Percentiles rank a stretch among this genome's conserved stretches.
These are phyloP conservation scores for Euleptes europaea DNA, from an alignment of 2,113 vertebrate species.

Conservation along the genomic window DNA sequence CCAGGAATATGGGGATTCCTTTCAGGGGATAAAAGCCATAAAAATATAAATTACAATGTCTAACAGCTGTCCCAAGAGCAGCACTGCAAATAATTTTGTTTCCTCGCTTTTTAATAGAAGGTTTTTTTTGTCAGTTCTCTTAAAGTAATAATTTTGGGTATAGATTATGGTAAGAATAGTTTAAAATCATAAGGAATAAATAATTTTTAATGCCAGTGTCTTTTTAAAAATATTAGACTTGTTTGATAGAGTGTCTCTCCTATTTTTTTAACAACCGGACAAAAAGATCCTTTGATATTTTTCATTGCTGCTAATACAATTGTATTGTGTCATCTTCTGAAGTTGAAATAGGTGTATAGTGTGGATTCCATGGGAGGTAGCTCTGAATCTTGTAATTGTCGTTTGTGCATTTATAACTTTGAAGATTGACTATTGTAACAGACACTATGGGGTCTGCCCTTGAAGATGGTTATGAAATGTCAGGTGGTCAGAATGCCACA, in stretches of 20 bases:
- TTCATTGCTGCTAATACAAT: slow-evolving; percentile 26
- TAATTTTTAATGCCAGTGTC: slow-evolving; percentile 30
- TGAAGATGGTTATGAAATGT: not conserved
- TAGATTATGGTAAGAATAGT: not conserved
- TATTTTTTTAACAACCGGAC: slow-evolving; percentile 35
- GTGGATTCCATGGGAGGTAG: not conserved
- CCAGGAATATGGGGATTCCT: not conserved
- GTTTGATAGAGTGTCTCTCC: slow-evolving; percentile 44
- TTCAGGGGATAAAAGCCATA: not conserved
- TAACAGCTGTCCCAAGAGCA: not conserved
- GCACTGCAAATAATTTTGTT: not conserved
- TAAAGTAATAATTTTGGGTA: not conserved
- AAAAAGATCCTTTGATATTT: slow-evolving; percentile 9
- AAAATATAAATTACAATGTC: not conserved
- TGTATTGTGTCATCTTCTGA: slow-evolving; percentile 23
- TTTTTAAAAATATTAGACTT: slow-evolving; percentile 6
- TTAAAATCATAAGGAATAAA: slow-evolving; percentile 26
- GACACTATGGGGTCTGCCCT: not conserved
- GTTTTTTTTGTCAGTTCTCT: slow-evolving; percentile 6
- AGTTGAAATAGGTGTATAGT: slow-evolving; percentile 52
- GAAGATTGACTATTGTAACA: not conserved
- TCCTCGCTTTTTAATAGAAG: not conserved
- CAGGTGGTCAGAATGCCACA: not conserved
- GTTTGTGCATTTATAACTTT: not conserved
- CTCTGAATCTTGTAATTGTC: not conserved